Base-by-base conservation (phyloP, 2,113 vertebrate genomes). In the Solenodon paradoxus region DNA sequence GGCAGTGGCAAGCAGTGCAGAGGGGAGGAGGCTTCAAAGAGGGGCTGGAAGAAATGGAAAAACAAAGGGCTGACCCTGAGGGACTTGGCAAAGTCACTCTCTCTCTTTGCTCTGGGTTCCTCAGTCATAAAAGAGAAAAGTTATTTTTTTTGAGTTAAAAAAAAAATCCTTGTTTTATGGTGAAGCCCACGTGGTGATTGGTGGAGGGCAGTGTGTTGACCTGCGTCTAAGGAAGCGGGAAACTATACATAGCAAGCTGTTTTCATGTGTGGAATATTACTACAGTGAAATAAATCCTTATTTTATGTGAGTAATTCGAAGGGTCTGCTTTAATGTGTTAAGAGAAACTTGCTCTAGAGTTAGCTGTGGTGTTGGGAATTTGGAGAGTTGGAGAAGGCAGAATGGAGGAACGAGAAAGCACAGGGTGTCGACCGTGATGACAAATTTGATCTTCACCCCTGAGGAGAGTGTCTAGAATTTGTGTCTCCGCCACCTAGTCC, bases 391-490 rank as follows among this genome's bases (percentile, higher is more conserved):
- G n/a, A 13, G 32, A 45, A 69, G 38, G 57, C 53, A 72, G 42
- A 35, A 28, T 10, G 0, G 32, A 79, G 38, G n/a, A 7, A 4
- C 2, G 15, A 35, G 13, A 26, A 26, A 15, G 12, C n/a, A n/a
- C n/a, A n/a, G n/a, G n/a, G n/a, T 3, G 2, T 53, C 11, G 6
- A 1, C 0, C 5, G 6, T 6, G 3, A 3, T 2, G 64, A 47
- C 3, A 28, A 51, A n/a, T 32, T 51, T 20, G 5, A 9, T 20
- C 7, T 0, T 7, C 0, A 12, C 5, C 22, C 8, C 1, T 0
- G 12, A 10, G 10, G 45, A 30, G 19, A 63, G 30, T 83, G 9
- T 20, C 9, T 80, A 7, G 45, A 24, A 7, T 17, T 22, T 12
- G 40, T 10, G 28, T 57, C 35, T 13, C 7, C 4, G 4, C 13